Conservation (phyloP, 2,113 vertebrate genomes). For the Podarcis muralis region DNA sequence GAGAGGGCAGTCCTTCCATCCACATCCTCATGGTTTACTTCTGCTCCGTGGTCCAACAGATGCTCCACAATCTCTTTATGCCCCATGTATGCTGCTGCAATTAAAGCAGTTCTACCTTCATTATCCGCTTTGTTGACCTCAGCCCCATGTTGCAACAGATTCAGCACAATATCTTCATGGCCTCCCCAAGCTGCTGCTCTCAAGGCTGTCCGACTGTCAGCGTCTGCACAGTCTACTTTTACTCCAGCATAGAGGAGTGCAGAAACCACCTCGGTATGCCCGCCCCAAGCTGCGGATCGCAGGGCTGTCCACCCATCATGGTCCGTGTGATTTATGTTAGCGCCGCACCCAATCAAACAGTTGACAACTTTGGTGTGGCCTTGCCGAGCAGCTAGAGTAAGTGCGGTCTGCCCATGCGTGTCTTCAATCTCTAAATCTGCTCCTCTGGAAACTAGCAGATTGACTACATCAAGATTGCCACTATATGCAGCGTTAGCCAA, state of each 20-base stretch:
- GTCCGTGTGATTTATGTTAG: conserved; percentile 95
- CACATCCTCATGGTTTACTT: conserved; percentile 95
- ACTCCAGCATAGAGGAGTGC: conserved; percentile 94
- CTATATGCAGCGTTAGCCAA: conserved; percentile 93
- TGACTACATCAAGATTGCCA: conserved; percentile 94
- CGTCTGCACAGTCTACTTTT: conserved; percentile 95
- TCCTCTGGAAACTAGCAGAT: conserved; percentile 89
- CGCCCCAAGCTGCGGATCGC: conserved; percentile 95
- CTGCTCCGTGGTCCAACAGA: conserved; percentile 92
- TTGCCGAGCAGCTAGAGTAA: conserved; percentile 94
- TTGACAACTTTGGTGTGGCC: conserved; percentile 98
- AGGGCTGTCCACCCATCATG: conserved; percentile 96
- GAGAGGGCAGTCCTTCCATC: conserved; percentile 95
- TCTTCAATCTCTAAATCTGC: conserved; percentile 93
- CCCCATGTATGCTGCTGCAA: conserved; percentile 97
- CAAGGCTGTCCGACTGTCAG: conserved; percentile 91
- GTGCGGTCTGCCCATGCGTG: conserved; percentile 90
- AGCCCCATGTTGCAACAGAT: conserved; percentile 93
- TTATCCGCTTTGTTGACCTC: conserved; percentile 97
- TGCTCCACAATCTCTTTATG: conserved; percentile 96
- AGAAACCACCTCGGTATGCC: conserved; percentile 95
- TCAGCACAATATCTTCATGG: conserved; percentile 96
- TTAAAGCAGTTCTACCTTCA: conserved; percentile 94
- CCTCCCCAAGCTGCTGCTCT: conserved; percentile 97
- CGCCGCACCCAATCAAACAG: conserved; percentile 92